These are phyloP conservation scores for Neotoma lepida DNA, from an alignment of 2,113 vertebrate genomes.

Conservation along the genomic window DNA sequence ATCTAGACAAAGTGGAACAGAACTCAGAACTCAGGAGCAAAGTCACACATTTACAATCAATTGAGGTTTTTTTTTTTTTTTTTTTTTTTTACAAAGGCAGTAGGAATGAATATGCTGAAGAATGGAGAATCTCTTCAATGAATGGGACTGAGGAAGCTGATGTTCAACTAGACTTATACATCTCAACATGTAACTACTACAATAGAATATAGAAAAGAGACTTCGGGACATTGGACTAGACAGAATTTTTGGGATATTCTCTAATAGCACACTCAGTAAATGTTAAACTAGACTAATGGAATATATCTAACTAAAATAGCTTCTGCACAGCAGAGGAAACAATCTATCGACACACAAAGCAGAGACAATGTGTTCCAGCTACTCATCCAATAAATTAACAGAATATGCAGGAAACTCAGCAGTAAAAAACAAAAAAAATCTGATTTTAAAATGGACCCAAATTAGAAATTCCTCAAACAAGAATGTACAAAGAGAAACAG, in stretches of 20 bases:
- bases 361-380: background rate
- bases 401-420: background rate
- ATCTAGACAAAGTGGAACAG: background rate
- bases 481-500: background rate
- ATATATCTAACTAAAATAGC: background rate
- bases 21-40: background rate
- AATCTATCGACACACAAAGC: background rate
- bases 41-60: background rate
- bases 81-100: background rate
- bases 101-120: background rate
- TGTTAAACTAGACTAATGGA: background rate
- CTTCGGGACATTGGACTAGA: background rate
- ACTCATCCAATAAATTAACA: background rate
- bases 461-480: background rate
- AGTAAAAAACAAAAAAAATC: background rate
- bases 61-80: background rate
- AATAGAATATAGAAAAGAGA: background rate
- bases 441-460: background rate
- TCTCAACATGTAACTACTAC: background rate
- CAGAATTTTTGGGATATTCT: background rate
- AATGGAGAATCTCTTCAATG: background rate
- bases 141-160: background rate
- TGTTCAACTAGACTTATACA: background rate
- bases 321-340: background rate
- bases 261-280: background rate